phyloP scores from a whole-genome alignment of 2,797 vertebrate species.

The Tokudaia muenninki region DNA sequence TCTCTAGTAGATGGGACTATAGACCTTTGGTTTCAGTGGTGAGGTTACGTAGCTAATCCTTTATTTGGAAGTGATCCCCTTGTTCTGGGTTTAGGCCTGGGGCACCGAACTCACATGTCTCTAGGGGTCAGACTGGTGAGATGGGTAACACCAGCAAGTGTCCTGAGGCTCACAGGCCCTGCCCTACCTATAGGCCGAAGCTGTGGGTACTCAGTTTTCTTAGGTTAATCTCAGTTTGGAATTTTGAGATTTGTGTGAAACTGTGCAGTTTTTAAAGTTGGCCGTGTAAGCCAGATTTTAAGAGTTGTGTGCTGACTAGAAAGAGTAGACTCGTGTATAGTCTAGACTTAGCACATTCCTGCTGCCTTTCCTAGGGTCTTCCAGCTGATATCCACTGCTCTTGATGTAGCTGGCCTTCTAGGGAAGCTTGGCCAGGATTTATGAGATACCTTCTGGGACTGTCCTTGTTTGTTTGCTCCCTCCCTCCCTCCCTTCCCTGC shows the following conservation, averaged over 20 bases:
- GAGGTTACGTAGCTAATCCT: neutral
- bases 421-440: slow-evolving; percentile 8
- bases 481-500: too few relatives aligned
- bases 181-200: neutral
- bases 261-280: neutral
- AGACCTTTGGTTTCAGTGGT: neutral
- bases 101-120: neutral
- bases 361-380: neutral
- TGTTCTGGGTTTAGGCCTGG: neutral
- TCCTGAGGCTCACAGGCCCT: neutral
- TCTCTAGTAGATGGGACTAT: neutral
- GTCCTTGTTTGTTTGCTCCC: neutral
- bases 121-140: neutral
- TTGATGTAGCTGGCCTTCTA: neutral
- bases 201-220: neutral
- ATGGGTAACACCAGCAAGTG: neutral
- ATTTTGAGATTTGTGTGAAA: slow-evolving; percentile 3
- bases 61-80: neutral
- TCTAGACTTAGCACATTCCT: slow-evolving; percentile 3
- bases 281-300: neutral
- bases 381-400: neutral
- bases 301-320: neutral
- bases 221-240: neutral
- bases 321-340: neutral
- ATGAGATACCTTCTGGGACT: neutral